Conservation (phyloP, 1,140 invertebrate species). For the Forficula auricularia region DNA sequence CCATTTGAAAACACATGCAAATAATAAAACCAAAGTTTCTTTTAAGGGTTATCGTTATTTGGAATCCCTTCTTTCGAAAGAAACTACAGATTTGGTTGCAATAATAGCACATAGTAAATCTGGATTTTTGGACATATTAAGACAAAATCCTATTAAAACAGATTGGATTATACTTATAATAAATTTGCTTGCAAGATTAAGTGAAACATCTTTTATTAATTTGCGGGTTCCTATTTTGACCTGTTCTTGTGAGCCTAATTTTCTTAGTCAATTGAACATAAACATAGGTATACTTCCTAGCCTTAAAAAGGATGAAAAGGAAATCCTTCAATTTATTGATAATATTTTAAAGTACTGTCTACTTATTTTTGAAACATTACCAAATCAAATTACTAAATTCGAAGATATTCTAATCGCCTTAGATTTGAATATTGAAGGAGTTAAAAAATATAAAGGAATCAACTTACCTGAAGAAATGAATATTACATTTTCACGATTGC, state of each 20-base stretch:
- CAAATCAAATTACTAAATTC: background rate
- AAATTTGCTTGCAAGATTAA: slow-evolving; percentile 24
- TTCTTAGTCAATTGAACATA: slow-evolving; percentile 15
- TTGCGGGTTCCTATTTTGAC: slow-evolving; percentile 23
- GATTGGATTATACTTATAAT: slow-evolving; percentile 14
- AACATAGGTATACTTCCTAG: slow-evolving; percentile 1
- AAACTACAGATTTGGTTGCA: slow-evolving; percentile 8
- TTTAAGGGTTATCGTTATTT: slow-evolving; percentile 12
- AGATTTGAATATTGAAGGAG: background rate
- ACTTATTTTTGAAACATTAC: background rate
- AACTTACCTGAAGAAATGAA: slow-evolving; percentile 1
- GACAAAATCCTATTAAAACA: slow-evolving; percentile 2
- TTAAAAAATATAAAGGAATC: background rate
- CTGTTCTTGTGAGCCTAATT: slow-evolving; percentile 23
- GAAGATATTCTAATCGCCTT: background rate
- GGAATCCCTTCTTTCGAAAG: too few relatives aligned
- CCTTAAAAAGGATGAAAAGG: background rate
- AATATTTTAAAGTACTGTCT: slow-evolving; percentile 2
- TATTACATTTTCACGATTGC: too few relatives aligned
- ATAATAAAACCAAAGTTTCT: slow-evolving; percentile 14
- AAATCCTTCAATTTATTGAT: background rate
- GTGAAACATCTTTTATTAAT: slow-evolving; percentile 22
- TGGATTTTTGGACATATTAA: slow-evolving; percentile 11
- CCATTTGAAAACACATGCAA: too few relatives aligned
- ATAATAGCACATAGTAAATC: background rate